phyloP scores from a whole-genome alignment of 2,113 vertebrate species.

The Bothrops jararaca region DNA sequence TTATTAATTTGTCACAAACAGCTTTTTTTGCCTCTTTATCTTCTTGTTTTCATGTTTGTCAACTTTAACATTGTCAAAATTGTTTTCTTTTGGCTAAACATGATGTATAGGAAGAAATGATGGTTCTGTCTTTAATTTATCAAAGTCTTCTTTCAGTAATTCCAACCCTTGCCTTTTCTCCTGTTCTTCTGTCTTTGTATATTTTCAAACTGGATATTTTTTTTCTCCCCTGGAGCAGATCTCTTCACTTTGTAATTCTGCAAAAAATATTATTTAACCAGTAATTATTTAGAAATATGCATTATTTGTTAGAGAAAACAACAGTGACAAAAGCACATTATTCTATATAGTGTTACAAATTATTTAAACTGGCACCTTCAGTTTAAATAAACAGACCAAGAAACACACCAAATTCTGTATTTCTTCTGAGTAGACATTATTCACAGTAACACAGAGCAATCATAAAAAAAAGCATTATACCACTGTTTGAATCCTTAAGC shows the following conservation, averaged over 20 bases:
- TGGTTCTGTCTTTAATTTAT: conserved; percentile 9
- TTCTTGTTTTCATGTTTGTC: conserved; percentile 5
- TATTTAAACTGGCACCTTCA: neutral
- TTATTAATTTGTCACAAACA: neutral
- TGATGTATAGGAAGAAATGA: neutral
- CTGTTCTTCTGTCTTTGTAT: conserved; percentile 35
- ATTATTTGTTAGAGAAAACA: neutral
- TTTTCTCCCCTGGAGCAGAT: neutral
- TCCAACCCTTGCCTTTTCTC: conserved; percentile 24
- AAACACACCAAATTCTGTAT: neutral
- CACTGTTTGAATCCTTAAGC: neutral
- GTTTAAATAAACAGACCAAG: neutral
- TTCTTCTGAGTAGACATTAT: neutral
- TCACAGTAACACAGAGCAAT: neutral
- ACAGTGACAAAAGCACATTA: neutral
- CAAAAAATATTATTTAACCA: conserved; percentile 8
- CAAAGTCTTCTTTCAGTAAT: conserved; percentile 12
- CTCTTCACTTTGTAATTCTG: too few relatives aligned
- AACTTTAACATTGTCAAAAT: neutral
- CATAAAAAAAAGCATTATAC: neutral
- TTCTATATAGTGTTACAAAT: neutral
- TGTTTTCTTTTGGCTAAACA: neutral
- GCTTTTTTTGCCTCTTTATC: neutral
- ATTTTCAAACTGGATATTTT: conserved; percentile 34
- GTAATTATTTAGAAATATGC: neutral